Percentiles rank a stretch among this genome's conserved stretches.
phyloP scores from a whole-genome alignment of 2,888 invertebrate species.

The Drosophila ustulata region DNA sequence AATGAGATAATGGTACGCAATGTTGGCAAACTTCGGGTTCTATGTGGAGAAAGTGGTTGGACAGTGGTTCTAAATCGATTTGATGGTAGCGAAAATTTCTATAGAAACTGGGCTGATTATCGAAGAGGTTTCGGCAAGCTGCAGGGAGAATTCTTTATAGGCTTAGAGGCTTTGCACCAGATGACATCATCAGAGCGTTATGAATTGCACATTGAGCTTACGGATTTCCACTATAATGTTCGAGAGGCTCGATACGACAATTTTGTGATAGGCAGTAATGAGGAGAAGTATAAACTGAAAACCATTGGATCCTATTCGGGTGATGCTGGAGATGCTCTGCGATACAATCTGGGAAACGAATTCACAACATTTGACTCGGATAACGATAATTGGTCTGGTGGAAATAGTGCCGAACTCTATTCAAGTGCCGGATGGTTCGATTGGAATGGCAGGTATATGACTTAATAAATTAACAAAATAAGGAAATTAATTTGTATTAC shows the following conservation, averaged over 20 bases:
- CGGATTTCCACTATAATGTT: conserved; percentile 16
- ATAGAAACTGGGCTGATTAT: conserved; percentile 40
- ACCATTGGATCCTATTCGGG: conserved; percentile 39
- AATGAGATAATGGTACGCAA: conserved; percentile 27
- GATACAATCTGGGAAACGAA: conserved; percentile 37
- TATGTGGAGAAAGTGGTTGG: conserved; percentile 38
- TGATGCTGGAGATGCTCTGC: conserved; percentile 43
- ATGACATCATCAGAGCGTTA: conserved; percentile 42
- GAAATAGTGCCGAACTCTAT: conserved; percentile 45
- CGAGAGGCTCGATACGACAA: conserved; percentile 35
- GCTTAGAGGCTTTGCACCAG: conserved; percentile 37
- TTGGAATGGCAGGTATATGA: conserved; percentile 14
- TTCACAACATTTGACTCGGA: conserved; percentile 51
- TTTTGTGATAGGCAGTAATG: conserved; percentile 42
- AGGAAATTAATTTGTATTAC: neutral
- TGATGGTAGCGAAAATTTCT: conserved; percentile 42
- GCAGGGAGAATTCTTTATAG: conserved; percentile 49
- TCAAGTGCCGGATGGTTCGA: conserved; percentile 49
- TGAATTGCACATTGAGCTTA: conserved; percentile 38
- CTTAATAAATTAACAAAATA: neutral
- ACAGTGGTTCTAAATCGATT: conserved; percentile 46
- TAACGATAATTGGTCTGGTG: conserved; percentile 40
- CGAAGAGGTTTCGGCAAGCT: conserved; percentile 43
- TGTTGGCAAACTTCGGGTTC: conserved; percentile 17
- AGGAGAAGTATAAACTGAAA: conserved; percentile 37